phyloP scores from a whole-genome alignment of 2,888 invertebrate species.

The Pristionchus arcanus region DNA sequence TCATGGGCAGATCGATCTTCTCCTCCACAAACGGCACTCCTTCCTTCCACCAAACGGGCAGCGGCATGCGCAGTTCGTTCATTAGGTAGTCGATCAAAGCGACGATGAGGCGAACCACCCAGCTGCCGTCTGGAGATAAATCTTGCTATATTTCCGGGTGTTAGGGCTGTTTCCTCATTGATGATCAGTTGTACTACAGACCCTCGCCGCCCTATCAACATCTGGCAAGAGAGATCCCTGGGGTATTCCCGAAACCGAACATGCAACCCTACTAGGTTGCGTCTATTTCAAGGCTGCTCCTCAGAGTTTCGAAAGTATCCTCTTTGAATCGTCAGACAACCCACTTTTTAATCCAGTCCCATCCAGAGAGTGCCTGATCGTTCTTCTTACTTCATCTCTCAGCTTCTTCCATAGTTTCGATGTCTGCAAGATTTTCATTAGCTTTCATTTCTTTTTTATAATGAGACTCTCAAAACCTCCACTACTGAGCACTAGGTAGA shows the following conservation, averaged over 20 bases:
- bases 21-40: background rate
- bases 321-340: background rate
- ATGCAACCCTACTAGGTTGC: too few relatives aligned
- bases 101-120: background rate
- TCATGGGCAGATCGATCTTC: conserved; percentile 14
- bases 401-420: background rate
- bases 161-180: too few relatives aligned
- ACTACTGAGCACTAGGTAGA: too few relatives aligned
- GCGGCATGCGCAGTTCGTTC: background rate
- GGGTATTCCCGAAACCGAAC: too few relatives aligned
- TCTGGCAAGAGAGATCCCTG: too few relatives aligned
- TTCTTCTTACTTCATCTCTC: background rate
- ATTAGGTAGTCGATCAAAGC: background rate
- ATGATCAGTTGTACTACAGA: too few relatives aligned
- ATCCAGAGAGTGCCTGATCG: background rate
- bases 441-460: too few relatives aligned
- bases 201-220: too few relatives aligned
- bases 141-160: background rate
- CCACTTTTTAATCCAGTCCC: background rate
- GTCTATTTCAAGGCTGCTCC: too few relatives aligned
- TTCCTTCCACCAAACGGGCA: conserved; percentile 20
- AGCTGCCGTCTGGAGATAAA: background rate
- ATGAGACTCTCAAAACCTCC: too few relatives aligned
- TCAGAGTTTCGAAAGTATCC: too few relatives aligned
- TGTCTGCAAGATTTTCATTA: too few relatives aligned